phyloP scores from a whole-genome alignment of 2,888 invertebrate genomes.

The Drosophila koepferae region DNA sequence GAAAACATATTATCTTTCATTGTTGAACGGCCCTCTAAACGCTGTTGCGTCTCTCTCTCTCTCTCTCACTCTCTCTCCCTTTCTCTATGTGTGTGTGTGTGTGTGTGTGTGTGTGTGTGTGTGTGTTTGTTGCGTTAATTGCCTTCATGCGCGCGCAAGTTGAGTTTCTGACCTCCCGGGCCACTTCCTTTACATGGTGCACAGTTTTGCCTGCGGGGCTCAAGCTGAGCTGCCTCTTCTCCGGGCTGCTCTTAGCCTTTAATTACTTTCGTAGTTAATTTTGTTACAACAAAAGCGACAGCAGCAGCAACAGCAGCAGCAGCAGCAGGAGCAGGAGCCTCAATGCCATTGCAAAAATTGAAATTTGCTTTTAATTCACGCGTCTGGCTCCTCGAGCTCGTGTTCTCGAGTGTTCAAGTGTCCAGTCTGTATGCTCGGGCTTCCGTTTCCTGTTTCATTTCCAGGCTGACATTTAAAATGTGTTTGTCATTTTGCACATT shows the following conservation, averaged over 20 bases:
- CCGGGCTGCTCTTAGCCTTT: slow-evolving; percentile 57
- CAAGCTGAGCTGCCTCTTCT: slow-evolving; percentile 38
- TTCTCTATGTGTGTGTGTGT: too few relatives aligned
- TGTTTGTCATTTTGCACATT: slow-evolving; percentile 51
- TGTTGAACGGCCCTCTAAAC: slow-evolving; percentile 26
- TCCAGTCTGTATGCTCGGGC: slow-evolving; percentile 15
- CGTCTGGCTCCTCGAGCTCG: slow-evolving; percentile 13
- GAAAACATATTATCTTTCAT: background rate
- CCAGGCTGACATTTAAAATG: slow-evolving; percentile 35
- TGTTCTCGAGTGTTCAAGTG: background rate
- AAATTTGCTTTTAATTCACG: slow-evolving; percentile 74
- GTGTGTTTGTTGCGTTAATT: slow-evolving; percentile 60
- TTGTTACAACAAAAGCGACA: slow-evolving; percentile 69
- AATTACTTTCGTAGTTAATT: slow-evolving; percentile 81
- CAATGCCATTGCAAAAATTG: slow-evolving; percentile 69
- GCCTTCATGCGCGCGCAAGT: slow-evolving; percentile 77
- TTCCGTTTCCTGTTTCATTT: slow-evolving; percentile 67
- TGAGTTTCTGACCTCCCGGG: slow-evolving; percentile 47
- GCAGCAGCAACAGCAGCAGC: slow-evolving; percentile 24
- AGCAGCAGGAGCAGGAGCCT: slow-evolving; percentile 31
- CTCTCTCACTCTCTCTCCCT: too few relatives aligned
- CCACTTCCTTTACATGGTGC: slow-evolving; percentile 36
- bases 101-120: slow-evolving; percentile 4
- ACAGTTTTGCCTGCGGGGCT: slow-evolving; percentile 53
- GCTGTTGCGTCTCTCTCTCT: slow-evolving; percentile 13